Evolutionary conservation across 2,113 vertebrate genomes (phyloP).

Genomic region (Arenaria interpres): DNA sequence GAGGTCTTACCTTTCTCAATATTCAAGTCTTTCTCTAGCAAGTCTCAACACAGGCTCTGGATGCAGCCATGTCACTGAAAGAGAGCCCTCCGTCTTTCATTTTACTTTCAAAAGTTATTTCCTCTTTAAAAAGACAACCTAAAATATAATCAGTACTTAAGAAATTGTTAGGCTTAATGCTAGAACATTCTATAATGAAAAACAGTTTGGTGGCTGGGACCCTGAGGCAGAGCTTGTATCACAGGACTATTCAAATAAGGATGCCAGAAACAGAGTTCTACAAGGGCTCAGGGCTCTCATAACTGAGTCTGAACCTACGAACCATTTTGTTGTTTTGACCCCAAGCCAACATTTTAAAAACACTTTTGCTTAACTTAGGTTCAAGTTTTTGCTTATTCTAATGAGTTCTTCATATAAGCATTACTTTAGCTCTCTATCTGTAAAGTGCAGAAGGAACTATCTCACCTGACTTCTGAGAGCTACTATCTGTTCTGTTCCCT

Average conservation of each 20-base stretch:
- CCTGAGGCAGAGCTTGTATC: not conserved
- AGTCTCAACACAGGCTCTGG: not conserved
- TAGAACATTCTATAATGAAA: not conserved
- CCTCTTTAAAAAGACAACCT: not conserved
- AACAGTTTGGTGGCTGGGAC: not conserved
- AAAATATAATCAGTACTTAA: not conserved
- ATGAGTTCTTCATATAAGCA: not conserved
- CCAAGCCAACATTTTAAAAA: not conserved
- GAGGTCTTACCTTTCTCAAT: not conserved
- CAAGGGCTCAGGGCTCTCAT: not conserved
- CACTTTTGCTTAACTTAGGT: not conserved
- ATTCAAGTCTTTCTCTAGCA: not conserved
- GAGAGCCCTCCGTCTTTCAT: not conserved
- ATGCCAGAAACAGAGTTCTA: not conserved
- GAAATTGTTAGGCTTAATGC: not conserved
- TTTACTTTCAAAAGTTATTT: not conserved
- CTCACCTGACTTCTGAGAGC: not conserved
- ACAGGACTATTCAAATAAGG: not conserved
- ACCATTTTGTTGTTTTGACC: not conserved
- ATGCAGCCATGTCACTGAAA: not conserved
- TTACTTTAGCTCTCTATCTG: not conserved
- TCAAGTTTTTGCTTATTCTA: not conserved
- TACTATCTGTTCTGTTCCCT: not conserved
- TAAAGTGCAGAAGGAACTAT: not conserved
- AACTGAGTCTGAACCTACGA: not conserved